These are phyloP conservation scores for Galerucella calmariensis DNA, from an alignment of 2,888 invertebrate genomes.

Conservation along the genomic window DNA sequence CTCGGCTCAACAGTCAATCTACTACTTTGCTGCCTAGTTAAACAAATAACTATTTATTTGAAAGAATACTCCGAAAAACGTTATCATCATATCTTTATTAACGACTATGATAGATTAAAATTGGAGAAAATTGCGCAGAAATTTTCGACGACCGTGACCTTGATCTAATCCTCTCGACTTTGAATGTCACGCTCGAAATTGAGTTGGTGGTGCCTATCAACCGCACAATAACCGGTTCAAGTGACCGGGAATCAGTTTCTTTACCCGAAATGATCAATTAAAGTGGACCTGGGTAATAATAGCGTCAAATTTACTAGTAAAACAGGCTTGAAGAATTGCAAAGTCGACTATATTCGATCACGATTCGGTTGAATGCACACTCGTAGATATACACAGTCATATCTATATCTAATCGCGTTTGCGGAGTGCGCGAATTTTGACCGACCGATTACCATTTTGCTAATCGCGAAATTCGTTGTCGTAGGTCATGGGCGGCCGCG, in stretches of 20 bases:
- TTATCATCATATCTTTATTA: background rate
- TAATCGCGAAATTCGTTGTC: conserved; percentile 54
- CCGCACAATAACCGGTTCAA: conserved; percentile 3
- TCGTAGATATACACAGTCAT: background rate
- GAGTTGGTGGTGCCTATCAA: conserved; percentile 23
- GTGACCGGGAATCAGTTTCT: background rate
- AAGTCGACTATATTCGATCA: conserved; percentile 5
- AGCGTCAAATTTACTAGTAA: background rate
- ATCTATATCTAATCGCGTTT: conserved; percentile 5
- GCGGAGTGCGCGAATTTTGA: conserved; percentile 31
- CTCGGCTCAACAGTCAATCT: no score
- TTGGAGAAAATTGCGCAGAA: conserved; percentile 28
- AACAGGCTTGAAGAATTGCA: background rate
- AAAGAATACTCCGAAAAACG: no score
- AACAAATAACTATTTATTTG: no score
- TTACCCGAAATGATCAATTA: background rate
- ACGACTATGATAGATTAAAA: background rate
- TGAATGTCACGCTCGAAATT: conserved; percentile 28
- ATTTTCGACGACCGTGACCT: conserved; percentile 53
- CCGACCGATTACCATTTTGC: conserved; percentile 52
- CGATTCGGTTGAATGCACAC: background rate
- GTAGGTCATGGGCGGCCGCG: conserved; percentile 59
- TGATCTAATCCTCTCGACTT: conserved; percentile 41
- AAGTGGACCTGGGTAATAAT: background rate
- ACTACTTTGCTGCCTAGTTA: no score